Evolutionary conservation across 1,140 invertebrate genomes (phyloP), one percentile per base, ranked within the genome.

Genomic region (Periplaneta americana): DNA sequence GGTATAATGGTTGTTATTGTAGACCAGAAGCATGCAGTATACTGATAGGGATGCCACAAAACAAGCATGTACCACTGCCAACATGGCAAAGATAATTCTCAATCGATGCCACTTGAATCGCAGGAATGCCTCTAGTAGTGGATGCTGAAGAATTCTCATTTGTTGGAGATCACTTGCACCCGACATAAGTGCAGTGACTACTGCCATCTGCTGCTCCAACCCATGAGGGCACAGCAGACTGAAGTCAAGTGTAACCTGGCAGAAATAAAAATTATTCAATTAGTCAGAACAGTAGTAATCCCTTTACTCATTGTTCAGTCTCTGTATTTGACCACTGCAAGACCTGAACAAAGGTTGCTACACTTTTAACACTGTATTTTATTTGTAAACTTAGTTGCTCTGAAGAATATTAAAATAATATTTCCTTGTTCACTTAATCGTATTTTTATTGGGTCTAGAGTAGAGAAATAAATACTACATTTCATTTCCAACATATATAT

Each of bases 51-150:
- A 86, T 4, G 88, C 8, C 0, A 87, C 86, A 75, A 89, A 87
- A 1, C 86, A 82, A 10, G 87, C 81, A 83, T 90, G 87, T 4
- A 89, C 82, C 11, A 88, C 74, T 31, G 88, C 85, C n/a, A 90
- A 83, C 34, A 87, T 39, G 22, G 87, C 85, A 83, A 90, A 91
- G 66, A 89, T 87, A 33, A 85, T 82, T 80, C 87, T 84, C 15
- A 90, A 84, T 79, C 85, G 87, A 31, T 86, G 85, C 90, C 89
- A 91, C 80, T 91, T 91, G 1, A 91, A 82, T 32, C 85, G 84
- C 13, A 91, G 86, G 80, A 90, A 90, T n/a, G 87, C 85, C 83
- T 90, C 88, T 10, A 89, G 83, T 13, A 91, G 79, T 9, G 90
- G 90, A 84, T 91, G 90, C 34, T 86, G 86, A 10, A 90, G 84